Conservation (phyloP, 2,888 invertebrate species). For the Pteria penguin region DNA sequence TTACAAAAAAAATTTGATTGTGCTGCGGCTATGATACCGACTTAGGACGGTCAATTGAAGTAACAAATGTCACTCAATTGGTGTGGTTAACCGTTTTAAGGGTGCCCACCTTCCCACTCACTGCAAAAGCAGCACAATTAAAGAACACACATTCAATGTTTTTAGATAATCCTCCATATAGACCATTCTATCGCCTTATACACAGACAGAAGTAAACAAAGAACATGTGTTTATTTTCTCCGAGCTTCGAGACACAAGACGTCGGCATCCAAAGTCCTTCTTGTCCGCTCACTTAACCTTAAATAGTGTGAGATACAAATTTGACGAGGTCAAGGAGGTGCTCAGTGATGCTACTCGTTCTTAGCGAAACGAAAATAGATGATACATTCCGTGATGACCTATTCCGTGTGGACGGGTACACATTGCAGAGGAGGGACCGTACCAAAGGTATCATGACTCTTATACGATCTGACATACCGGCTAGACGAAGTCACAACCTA, state of each 20-base stretch:
- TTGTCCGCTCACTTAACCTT: not conserved
- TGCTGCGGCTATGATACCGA: too few species aligned
- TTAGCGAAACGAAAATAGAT: not conserved
- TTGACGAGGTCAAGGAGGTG: not conserved
- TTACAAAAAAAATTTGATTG: too few species aligned
- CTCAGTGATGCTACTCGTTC: not conserved
- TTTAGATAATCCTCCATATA: too few species aligned
- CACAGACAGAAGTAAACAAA: not conserved
- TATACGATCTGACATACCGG: not conserved
- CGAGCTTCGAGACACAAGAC: not conserved
- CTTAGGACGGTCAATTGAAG: too few species aligned
- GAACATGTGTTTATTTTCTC: not conserved
- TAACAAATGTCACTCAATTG: too few species aligned
- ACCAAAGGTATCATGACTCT: constrained; percentile 1
- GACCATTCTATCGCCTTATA: too few species aligned
- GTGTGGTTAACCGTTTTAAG: too few species aligned
- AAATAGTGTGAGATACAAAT: not conserved
- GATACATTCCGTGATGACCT: not conserved
- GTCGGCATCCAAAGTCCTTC: not conserved
- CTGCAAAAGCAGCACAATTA: too few species aligned
- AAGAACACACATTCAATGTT: too few species aligned
- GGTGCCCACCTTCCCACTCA: too few species aligned
- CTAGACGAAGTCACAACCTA: not conserved
- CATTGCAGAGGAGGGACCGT: not conserved
- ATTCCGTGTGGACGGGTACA: not conserved